Evolutionary conservation across 30 jellyfish, hydroid and myxozoan genomes (phyloP), one percentile per base, ranked within the genome.

Genomic region (Turritopsis dohrnii): DNA sequence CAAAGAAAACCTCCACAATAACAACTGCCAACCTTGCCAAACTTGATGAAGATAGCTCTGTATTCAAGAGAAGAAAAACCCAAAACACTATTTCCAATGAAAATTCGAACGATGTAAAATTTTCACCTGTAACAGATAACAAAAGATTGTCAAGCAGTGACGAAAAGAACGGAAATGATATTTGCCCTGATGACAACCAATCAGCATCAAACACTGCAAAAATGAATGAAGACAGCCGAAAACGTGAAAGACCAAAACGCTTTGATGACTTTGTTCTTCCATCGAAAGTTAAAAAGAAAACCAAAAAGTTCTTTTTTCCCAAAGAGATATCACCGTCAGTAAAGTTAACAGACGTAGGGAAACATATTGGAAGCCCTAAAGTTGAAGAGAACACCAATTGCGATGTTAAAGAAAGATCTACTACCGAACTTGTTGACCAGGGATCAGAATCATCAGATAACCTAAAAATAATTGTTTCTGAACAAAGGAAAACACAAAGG

Each of bases 181-280:
- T 41, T 41, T 41, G 60, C 13, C 9, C 13, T 41, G 60, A 41
- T 41, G 60, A 41, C 60, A 5, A 41, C 5, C 60, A 41, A 41
- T 13, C 5, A 41, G 9, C 60, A 41, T 41, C 60, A 5, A 41
- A 13, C 13, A 41, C 9, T 41, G 77, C 23, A 0, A 69, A 69
- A 69, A n/a, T 23, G 28, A 69, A 69, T 21, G 86, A 65, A 9
- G 89, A 82, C 25, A 71, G 69, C 28, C 23, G 89, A 66, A 82
- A 82, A 82, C 86, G 89, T 28, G 89, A 53, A 41, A 22, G 89
- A 21, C 89, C 89, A 73, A 82, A 82, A 66, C 71, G 72, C 52
- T 82, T 66, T 82, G 89, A 82, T 71, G 89, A 82, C 66, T 82
- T 82, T 82, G 52, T 82, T 71, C 65, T 66, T 66, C 74, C 79